Evolutionary conservation across 2,113 vertebrate species (phyloP).

Genomic region (Galbula dea): DNA sequence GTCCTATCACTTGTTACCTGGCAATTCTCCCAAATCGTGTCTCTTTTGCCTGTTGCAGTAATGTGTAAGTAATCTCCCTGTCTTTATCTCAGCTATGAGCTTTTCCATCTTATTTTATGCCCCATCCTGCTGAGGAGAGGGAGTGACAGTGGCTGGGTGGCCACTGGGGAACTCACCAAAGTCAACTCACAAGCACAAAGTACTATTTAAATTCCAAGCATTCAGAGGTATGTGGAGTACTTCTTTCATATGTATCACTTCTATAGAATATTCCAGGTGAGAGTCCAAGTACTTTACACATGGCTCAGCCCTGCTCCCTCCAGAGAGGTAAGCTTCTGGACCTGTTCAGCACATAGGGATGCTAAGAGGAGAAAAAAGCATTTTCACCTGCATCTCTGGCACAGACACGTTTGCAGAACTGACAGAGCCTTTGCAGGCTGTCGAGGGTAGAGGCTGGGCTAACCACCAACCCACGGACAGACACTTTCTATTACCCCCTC

Average conservation of each 20-base stretch:
- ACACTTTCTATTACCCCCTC: too few species aligned
- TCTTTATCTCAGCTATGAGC: neutral
- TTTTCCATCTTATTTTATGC: neutral
- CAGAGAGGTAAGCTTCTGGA: neutral
- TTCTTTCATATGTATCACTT: neutral
- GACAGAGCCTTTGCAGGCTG: neutral
- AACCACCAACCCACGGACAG: too few species aligned
- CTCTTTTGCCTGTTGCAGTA: neutral
- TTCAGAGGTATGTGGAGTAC: neutral
- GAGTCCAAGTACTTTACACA: neutral
- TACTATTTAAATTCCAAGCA: neutral
- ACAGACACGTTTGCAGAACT: fast-evolving
- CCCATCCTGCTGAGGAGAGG: neutral
- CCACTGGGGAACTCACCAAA: fast-evolving
- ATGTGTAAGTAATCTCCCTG: neutral
- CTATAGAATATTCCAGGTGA: neutral
- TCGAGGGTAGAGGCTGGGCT: too few species aligned
- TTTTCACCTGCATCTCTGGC: neutral
- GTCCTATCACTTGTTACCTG: too few species aligned
- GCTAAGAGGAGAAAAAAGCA: neutral
- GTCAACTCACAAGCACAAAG: neutral
- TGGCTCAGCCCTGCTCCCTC: neutral
- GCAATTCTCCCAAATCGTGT: neutral
- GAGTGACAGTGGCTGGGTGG: neutral
- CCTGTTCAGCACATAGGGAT: neutral